These are phyloP conservation scores for Bilobella aurantiaca DNA, from an alignment of 1,140 invertebrate species.

Conservation along the genomic window DNA sequence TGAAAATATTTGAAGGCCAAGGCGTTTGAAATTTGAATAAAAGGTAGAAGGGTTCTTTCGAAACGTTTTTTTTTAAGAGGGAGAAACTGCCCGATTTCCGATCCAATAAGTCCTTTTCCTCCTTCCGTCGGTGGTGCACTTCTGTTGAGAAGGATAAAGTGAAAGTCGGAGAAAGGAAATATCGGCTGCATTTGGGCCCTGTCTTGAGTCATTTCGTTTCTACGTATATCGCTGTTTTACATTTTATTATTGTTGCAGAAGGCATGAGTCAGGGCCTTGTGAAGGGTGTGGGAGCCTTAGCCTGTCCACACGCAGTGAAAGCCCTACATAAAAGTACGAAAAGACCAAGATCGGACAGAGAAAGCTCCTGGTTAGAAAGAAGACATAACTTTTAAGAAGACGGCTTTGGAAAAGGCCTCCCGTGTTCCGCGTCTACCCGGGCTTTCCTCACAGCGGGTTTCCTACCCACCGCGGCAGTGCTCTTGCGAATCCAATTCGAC, in stretches of 20 bases:
- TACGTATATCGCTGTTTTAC: no score
- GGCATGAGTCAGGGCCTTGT: no score
- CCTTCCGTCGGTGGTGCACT: not conserved
- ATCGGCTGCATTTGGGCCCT: not conserved
- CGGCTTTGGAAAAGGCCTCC: not conserved
- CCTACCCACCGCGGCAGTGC: not conserved
- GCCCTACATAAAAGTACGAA: no score
- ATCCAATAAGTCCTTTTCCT: slow-evolving; percentile 1
- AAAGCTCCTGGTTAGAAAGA: no score
- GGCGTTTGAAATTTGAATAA: not conserved
- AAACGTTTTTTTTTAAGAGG: not conserved
- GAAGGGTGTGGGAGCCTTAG: no score
- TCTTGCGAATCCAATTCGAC: no score
- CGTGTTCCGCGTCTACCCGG: no score
- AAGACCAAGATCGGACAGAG: no score
- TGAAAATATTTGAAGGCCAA: not conserved
- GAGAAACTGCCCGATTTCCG: not conserved
- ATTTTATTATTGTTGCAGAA: no score
- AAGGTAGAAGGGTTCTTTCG: not conserved
- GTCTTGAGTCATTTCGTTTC: no score
- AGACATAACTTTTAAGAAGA: slow-evolving; percentile 8
- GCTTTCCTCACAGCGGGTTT: not conserved
- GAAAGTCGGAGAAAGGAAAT: not conserved
- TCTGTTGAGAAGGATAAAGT: not conserved
- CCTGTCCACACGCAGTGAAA: no score